Percentiles rank a stretch among this genome's conserved stretches.
Conservation (phyloP, 2,888 invertebrate species). For the Nomada ferruginata region DNA sequence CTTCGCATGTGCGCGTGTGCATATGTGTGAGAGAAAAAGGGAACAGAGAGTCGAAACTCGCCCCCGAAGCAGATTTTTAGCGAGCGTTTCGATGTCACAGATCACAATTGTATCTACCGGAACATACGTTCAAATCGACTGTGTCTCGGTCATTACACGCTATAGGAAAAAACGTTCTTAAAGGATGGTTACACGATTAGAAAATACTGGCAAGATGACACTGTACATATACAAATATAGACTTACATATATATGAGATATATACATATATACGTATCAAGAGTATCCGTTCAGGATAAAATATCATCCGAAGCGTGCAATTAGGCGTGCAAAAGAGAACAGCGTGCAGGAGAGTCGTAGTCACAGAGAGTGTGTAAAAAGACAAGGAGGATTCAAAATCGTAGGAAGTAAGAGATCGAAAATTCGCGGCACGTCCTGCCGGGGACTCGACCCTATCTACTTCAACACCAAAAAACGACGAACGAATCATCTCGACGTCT, state of each 20-base stretch:
- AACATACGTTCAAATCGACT: conserved; percentile 31
- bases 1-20: neutral
- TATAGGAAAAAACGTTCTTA: conserved; percentile 40
- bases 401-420: conserved; percentile 60
- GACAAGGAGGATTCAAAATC: conserved; percentile 49
- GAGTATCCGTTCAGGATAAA: conserved; percentile 68
- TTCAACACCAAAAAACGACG: too few relatives aligned
- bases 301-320: conserved; percentile 78
- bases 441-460: neutral
- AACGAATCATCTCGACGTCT: conserved; percentile 30
- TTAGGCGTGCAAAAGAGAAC: conserved; percentile 80
- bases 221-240: conserved; percentile 48
- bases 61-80: conserved; percentile 10
- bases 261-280: conserved; percentile 56
- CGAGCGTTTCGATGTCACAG: conserved; percentile 52
- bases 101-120: conserved; percentile 32
- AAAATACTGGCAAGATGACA: conserved; percentile 61
- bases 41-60: conserved; percentile 2
- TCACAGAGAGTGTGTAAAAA: conserved; percentile 41
- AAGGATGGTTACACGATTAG: conserved; percentile 49
- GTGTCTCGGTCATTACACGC: conserved; percentile 57
- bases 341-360: conserved; percentile 75
- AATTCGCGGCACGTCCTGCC: conserved; percentile 50
- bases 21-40: neutral
- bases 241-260: conserved; percentile 37